A percentile compares a stretch with the other conserved stretches of the same genome.
Conservation (phyloP, 2,797 vertebrate species). For the Morus bassanus region DNA sequence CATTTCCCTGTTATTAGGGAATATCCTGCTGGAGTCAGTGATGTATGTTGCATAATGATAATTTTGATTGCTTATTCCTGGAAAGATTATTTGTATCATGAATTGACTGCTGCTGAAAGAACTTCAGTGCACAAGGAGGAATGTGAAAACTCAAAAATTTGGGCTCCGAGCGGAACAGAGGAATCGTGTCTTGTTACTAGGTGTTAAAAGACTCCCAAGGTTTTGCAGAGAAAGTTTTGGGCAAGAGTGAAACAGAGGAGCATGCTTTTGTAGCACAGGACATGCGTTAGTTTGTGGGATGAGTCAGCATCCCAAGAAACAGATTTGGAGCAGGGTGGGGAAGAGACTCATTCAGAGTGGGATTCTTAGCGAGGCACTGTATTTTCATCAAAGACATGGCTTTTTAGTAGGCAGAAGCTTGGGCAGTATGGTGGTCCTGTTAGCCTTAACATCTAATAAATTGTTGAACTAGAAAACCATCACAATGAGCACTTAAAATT, state of each 20-base stretch:
- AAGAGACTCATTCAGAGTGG: neutral
- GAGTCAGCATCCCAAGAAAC: neutral
- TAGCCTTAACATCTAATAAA: neutral
- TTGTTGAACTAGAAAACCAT: neutral
- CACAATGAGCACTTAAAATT: neutral
- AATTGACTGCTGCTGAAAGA: neutral
- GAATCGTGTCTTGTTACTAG: neutral
- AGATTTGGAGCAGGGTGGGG: neutral
- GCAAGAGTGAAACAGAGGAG: neutral
- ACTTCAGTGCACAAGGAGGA: neutral
- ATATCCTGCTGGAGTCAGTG: neutral
- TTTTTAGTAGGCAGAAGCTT: neutral
- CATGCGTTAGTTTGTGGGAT: neutral
- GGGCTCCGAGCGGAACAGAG: neutral
- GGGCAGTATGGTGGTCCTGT: neutral
- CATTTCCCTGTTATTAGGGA: fast-evolving
- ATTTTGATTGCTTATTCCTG: neutral
- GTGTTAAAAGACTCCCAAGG: neutral
- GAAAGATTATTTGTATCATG: neutral
- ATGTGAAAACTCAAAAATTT: neutral
- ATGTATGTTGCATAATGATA: neutral
- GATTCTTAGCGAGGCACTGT: neutral
- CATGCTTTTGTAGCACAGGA: neutral
- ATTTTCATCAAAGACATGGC: neutral
- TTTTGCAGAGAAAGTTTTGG: neutral